phyloP scores from a whole-genome alignment of 2,113 vertebrate species.

The Dryoscopus gambensis region DNA sequence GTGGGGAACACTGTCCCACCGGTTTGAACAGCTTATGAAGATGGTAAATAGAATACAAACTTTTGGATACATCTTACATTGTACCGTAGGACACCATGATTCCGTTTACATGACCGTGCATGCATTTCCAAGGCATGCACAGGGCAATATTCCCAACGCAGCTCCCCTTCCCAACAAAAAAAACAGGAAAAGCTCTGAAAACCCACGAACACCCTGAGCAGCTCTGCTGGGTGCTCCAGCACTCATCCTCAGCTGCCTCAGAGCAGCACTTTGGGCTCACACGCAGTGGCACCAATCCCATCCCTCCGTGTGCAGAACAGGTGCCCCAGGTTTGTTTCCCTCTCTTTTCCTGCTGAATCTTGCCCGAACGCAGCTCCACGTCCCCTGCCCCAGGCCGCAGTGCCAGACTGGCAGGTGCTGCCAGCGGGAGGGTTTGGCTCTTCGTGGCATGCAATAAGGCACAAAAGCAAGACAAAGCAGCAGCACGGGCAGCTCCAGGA shows the following conservation, averaged over 20 bases:
- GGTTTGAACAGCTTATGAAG: no score
- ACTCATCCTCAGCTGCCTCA: background rate
- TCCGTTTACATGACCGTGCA: background rate
- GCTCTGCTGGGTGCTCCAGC: background rate
- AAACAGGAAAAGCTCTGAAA: background rate
- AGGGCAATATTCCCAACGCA: background rate
- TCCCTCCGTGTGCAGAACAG: slow-evolving; percentile 32
- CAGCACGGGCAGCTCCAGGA: background rate
- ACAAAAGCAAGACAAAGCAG: slow-evolving; percentile 45
- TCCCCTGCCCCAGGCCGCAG: slow-evolving; percentile 21
- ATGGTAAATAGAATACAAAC: no score
- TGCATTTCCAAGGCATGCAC: fast-evolving
- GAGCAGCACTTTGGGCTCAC: background rate
- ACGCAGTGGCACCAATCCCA: background rate
- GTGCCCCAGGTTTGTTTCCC: slow-evolving; percentile 44
- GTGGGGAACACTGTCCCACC: no score
- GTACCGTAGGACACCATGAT: no score
- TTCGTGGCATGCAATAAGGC: slow-evolving; percentile 56
- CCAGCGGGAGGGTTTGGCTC: slow-evolving; percentile 57
- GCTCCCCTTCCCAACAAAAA: background rate
- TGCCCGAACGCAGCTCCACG: slow-evolving; percentile 42
- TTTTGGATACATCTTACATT: no score
- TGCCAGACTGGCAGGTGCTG: slow-evolving; percentile 74
- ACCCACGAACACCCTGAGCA: background rate
- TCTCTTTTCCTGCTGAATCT: slow-evolving; percentile 52